Evolutionary conservation across 2,888 invertebrate species (phyloP), one percentile per base, ranked within the genome.

Genomic region (Yponomeuta malinellus): DNA sequence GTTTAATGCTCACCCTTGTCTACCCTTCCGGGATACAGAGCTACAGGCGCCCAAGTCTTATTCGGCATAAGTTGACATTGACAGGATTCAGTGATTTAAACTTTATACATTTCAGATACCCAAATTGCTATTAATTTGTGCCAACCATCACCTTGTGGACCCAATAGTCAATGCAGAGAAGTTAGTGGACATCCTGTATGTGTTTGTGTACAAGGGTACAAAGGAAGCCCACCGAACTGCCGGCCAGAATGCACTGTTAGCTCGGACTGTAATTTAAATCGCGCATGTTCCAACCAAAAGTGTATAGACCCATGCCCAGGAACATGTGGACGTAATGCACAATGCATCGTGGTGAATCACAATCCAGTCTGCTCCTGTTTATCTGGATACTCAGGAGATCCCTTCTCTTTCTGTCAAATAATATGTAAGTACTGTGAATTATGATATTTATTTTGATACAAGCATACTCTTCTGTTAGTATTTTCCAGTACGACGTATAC

Each of bases 181-280:
- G 86, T 94, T 10, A 95, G 94, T 74, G 94, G 93, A 2, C 94
- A 95, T 78, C 95, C 95, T 0, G 94, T 95, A 5, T 97, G 97
- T 78, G 94, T 95, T 68, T 97, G 97, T 78, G 90, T 95, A 3
- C 90, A 93, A 69, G 94, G 94, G 37, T 96, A 93, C 77, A 87
- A 94, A 37, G 96, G 96, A 43, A 94, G 93, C 73, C 96, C 96
- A 69, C 96, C 96, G 48, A 93, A 94, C 74, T 96, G 96, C 79
- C 93, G 96, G 68, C 96, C 96, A 0, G 96, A 97, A 86, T 97
- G 97, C 83, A 93, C 95, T 66, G 92, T 95, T 37, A 96, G 96
- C 83, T 94, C 94, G 0, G 96, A 96, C 74, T 96, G 96, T 81
- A 85, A 93, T 8, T 83, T 94, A 71, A 92, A 94, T 77, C 93